A percentile compares a stretch with the other conserved stretches of the same genome.
Conservation (phyloP, 23 tunicate species). For the Halocynthia roretzi region DNA sequence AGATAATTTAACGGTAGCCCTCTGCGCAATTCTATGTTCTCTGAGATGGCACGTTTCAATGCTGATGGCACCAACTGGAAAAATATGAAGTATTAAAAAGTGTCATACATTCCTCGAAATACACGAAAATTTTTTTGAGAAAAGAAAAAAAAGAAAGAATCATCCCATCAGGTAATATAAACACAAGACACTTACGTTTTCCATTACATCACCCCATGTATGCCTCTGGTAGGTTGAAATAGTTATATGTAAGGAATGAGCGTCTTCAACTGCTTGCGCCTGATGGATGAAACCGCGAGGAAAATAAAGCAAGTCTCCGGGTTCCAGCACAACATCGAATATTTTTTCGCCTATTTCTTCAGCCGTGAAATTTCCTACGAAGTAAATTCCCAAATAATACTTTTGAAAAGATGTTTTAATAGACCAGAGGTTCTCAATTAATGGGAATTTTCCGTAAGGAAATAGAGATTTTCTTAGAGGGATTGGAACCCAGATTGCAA, state of each 20-base stretch:
- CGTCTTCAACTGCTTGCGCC: conserved; percentile 63
- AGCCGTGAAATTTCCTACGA: conserved; percentile 46
- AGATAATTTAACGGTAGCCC: conserved; percentile 80
- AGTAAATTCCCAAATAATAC: background rate
- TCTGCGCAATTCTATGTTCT: conserved; percentile 66
- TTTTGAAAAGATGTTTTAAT: no score
- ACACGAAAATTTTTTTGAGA: background rate
- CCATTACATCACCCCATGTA: conserved; percentile 82
- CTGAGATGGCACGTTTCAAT: conserved; percentile 50
- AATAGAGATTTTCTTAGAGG: no score
- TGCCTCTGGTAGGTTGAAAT: conserved; percentile 88
- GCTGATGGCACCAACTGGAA: conserved; percentile 56
- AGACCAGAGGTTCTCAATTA: no score
- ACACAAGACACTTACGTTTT: conserved; percentile 32
- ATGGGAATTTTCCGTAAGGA: no score
- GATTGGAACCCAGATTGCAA: no score
- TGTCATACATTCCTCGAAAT: background rate
- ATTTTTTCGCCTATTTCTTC: conserved; percentile 65
- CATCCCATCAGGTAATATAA: no score
- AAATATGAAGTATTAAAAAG: background rate
- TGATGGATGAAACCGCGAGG: conserved; percentile 96
- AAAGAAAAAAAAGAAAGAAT: no score
- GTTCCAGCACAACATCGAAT: conserved; percentile 39
- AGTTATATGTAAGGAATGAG: conserved; percentile 90
- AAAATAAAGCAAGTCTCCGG: conserved; percentile 89